Percentiles rank a stretch among this genome's conserved stretches.
Conservation (phyloP, 2,113 vertebrate species). For the Psilopogon haemacephalus region DNA sequence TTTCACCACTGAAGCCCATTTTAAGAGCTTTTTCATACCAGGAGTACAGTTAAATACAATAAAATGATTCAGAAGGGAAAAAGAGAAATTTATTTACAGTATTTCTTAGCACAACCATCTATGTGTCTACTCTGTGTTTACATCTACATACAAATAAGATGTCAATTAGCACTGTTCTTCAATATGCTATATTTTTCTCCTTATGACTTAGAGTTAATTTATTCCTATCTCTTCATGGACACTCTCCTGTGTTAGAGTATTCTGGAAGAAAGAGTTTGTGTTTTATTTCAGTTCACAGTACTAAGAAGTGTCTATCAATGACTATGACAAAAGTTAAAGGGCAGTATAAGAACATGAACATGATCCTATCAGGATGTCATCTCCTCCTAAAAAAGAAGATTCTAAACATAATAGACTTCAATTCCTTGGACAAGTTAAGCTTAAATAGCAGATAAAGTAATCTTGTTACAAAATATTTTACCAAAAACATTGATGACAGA, state of each 20-base stretch:
- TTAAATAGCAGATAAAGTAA: neutral
- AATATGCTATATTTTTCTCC: neutral
- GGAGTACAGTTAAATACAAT: neutral
- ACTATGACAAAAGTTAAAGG: neutral
- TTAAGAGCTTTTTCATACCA: neutral
- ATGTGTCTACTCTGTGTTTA: neutral
- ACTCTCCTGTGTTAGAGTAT: accelerated
- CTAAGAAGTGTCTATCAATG: neutral
- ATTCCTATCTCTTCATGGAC: neutral
- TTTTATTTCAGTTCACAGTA: neutral
- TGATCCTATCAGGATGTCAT: neutral
- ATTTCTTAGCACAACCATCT: neutral
- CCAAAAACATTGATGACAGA: neutral
- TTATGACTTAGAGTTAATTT: neutral
- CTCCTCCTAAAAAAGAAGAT: neutral
- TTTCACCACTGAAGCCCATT: neutral
- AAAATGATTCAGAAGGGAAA: neutral
- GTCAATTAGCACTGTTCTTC: neutral
- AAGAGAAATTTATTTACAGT: neutral
- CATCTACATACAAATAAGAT: neutral
- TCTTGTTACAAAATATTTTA: neutral
- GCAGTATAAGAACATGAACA: neutral
- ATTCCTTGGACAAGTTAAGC: neutral
- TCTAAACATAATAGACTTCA: neutral
- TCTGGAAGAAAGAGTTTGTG: neutral